These are phyloP conservation scores for Lepus americanus DNA, from an alignment of 2,113 vertebrate species.

Conservation along the genomic window DNA sequence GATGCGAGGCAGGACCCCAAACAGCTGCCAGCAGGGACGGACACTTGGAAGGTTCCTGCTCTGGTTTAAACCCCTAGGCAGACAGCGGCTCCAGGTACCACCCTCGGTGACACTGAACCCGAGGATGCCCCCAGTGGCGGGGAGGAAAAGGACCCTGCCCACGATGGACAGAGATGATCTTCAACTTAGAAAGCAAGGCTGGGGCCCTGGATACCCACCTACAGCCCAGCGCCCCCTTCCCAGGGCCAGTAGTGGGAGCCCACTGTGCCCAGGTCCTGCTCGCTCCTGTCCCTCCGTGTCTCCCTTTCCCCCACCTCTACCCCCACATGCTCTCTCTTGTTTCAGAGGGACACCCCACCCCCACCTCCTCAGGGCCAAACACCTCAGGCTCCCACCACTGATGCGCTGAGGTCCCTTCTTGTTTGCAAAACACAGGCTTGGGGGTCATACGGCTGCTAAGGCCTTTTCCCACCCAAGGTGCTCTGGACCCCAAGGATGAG, in stretches of 20 bases:
- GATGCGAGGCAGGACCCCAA: background rate
- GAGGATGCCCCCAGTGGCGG: background rate
- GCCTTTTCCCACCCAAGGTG: background rate
- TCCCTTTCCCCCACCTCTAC: fast-evolving
- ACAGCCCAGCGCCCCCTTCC: background rate
- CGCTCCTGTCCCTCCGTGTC: background rate
- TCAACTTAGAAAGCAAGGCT: background rate
- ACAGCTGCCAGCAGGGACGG: background rate
- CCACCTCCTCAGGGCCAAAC: background rate
- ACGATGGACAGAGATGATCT: background rate
- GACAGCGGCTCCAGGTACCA: background rate
- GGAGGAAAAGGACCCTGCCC: background rate
- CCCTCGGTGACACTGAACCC: background rate
- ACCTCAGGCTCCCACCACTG: background rate
- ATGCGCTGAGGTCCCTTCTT: background rate
- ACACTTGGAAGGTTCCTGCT: background rate
- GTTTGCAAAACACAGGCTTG: background rate
- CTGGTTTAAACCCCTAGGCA: background rate
- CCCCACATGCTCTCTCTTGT: background rate
- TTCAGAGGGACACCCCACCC: too few relatives aligned
- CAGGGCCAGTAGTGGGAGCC: background rate
- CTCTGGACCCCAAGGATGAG: background rate
- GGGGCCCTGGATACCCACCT: background rate
- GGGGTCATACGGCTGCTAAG: background rate
- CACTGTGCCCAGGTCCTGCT: background rate